Percentiles rank a stretch among this genome's conserved stretches.
These are phyloP conservation scores for Diadromus collaris DNA, from an alignment of 2,888 invertebrate species.

Conservation along the genomic window DNA sequence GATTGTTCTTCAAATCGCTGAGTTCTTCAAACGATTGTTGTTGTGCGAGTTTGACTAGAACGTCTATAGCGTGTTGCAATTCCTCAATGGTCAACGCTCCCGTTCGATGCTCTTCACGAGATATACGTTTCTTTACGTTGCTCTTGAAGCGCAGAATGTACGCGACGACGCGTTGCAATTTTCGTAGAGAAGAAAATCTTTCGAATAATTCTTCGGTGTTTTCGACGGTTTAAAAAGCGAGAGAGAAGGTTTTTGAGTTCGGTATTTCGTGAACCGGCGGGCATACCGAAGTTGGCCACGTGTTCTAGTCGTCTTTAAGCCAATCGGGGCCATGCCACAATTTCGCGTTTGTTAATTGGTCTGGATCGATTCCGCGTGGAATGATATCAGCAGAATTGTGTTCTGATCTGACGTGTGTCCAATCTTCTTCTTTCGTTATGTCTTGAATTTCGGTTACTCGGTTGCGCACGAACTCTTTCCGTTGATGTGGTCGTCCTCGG, in stretches of 20 bases:
- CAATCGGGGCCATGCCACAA: conserved; percentile 27
- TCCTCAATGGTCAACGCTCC: conserved; percentile 4
- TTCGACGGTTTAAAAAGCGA: conserved; percentile 14
- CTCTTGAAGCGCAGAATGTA: conserved; percentile 26
- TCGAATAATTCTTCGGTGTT: conserved; percentile 8
- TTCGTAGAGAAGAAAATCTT: conserved; percentile 36
- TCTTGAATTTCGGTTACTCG: conserved; percentile 63
- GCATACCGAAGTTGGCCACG: conserved; percentile 40
- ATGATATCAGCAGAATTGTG: conserved; percentile 41
- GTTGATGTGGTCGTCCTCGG: conserved; percentile 42
- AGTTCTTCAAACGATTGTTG: too few relatives aligned
- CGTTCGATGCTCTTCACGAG: background rate
- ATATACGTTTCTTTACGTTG: background rate
- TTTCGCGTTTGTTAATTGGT: conserved; percentile 11
- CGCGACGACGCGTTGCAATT: conserved; percentile 8
- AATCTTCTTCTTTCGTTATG: conserved; percentile 25
- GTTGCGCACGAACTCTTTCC: conserved; percentile 64
- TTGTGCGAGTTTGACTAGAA: conserved; percentile 23
- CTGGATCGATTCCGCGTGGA: conserved; percentile 27
- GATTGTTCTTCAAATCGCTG: too few relatives aligned
- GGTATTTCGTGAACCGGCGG: conserved; percentile 31
- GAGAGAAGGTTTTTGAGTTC: background rate
- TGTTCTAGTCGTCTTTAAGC: conserved; percentile 12
- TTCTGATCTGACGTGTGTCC: conserved; percentile 52
- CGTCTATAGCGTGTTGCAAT: conserved; percentile 8